Conservation (phyloP, 2,888 invertebrate genomes). For the Drosophila kambysellisi region DNA sequence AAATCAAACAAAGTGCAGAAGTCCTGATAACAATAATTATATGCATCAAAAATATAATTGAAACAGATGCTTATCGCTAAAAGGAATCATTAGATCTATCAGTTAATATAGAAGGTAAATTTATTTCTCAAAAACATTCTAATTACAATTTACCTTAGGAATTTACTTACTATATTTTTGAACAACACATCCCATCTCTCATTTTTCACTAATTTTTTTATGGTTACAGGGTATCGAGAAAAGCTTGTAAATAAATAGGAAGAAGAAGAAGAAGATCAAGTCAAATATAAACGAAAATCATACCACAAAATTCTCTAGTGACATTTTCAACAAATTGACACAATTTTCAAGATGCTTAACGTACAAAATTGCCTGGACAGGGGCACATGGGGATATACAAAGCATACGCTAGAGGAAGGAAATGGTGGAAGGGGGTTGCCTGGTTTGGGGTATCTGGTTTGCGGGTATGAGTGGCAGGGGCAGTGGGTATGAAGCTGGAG, state of each 20-base stretch:
- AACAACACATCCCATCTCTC: neutral
- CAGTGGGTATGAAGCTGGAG: conserved; percentile 1
- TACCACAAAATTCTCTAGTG: conserved; percentile 75
- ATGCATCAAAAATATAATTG: neutral
- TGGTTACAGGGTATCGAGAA: conserved; percentile 16
- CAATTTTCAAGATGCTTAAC: conserved; percentile 81
- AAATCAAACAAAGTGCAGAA: neutral
- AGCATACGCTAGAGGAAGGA: neutral
- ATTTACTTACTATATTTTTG: neutral
- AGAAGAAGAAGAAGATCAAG: conserved; percentile 4
- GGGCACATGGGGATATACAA: conserved; percentile 25
- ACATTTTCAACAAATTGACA: conserved; percentile 81
- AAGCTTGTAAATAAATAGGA: neutral
- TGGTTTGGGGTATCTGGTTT: neutral
- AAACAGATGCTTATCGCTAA: neutral
- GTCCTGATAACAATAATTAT: neutral
- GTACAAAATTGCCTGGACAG: conserved; percentile 62
- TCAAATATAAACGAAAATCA: conserved; percentile 70
- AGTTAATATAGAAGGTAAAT: neutral
- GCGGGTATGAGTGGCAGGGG: conserved; percentile 2
- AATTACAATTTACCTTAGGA: neutral
- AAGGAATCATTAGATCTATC: neutral
- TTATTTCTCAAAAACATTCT: neutral
- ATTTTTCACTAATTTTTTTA: neutral
- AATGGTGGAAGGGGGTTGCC: neutral